A percentile compares a stretch with the other conserved stretches of the same genome.
Conservation (phyloP, 2,888 invertebrate species). For the Tineola bisselliella region DNA sequence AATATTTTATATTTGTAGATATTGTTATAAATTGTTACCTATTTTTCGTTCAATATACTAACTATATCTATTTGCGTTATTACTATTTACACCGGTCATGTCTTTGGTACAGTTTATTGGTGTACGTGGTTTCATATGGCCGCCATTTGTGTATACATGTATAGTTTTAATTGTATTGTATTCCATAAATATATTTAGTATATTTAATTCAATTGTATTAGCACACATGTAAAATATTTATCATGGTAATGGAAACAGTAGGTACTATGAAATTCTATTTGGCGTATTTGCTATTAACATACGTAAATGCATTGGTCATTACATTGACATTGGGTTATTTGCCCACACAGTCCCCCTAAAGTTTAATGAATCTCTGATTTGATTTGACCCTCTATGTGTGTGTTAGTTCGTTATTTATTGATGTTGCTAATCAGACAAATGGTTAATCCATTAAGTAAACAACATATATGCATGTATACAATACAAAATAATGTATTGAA, state of each 20-base stretch:
- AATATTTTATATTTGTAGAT: too few relatives aligned
- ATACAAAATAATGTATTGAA: not conserved
- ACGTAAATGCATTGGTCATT: conserved; percentile 15
- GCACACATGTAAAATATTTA: not conserved
- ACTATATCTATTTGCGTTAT: too few relatives aligned
- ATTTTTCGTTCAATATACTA: too few relatives aligned
- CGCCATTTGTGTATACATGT: too few relatives aligned
- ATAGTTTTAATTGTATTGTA: too few relatives aligned
- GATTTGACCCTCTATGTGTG: conserved; percentile 37
- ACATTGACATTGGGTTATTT: conserved; percentile 33
- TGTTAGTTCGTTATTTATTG: conserved; percentile 52
- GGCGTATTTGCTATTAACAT: not conserved
- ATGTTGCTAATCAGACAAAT: conserved; percentile 63
- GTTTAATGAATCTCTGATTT: conserved; percentile 59
- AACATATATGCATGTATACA: conserved; percentile 25
- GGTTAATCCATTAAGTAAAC: conserved; percentile 60
- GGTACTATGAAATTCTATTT: not conserved
- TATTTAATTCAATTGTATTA: not conserved
- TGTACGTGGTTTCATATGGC: too few relatives aligned
- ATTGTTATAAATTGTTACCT: too few relatives aligned
- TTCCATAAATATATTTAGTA: too few relatives aligned
- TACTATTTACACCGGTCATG: too few relatives aligned
- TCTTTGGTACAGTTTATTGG: too few relatives aligned
- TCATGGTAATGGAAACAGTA: not conserved
- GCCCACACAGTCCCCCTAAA: conserved; percentile 34